Base-by-base conservation (phyloP, 2,888 invertebrate species). In the Hermaeophaga mercurialis region DNA sequence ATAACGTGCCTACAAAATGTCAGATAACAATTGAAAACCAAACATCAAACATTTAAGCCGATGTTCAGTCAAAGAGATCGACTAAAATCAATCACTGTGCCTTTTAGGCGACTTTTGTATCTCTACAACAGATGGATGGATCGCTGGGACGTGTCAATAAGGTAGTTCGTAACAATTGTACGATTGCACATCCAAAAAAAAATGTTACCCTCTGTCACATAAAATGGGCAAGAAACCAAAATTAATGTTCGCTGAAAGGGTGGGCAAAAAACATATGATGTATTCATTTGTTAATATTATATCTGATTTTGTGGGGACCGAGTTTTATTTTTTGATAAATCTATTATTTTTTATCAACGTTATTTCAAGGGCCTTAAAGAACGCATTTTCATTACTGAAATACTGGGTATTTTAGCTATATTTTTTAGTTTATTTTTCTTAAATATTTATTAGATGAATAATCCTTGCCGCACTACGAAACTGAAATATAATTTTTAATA, bases 111-210 rank as follows among this genome's bases (percentile, higher is more conserved):
- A 73, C 72, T 72, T 71, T 73, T 73, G 72, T 73, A 65, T 65
- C 65, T 62, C 65, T 63, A 68, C 66, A 73, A 73, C 74, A 74
- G 73, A 74, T 74, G 73, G 71, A 70, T 74, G 73, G 71, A 70
- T 74, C 73, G 73, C 70, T 71, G 54, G 71, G 74, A 74, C 73
- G 73, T 75, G 74, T 75, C 75, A 74, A 74, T 73, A 71, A 63
- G 60, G 56, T 52, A 67, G 69, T 63, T 39, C 38, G 38, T 17
- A 38, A 38, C 38, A 38, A 38, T 38, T 38, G 38, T n/a, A n/a
- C n/a, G n/a, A n/a, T n/a, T n/a, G n/a, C 38, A 41, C 22, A 41
- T 41, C 22, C 41, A 41, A 19, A 41, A 41, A 41, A 41, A n/a
- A n/a, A n/a, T 41, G 43, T 24, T 24, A 22, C 43, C 43, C 43